These are phyloP conservation scores for Egretta garzetta DNA, from an alignment of 2,113 vertebrate species.

Conservation along the genomic window DNA sequence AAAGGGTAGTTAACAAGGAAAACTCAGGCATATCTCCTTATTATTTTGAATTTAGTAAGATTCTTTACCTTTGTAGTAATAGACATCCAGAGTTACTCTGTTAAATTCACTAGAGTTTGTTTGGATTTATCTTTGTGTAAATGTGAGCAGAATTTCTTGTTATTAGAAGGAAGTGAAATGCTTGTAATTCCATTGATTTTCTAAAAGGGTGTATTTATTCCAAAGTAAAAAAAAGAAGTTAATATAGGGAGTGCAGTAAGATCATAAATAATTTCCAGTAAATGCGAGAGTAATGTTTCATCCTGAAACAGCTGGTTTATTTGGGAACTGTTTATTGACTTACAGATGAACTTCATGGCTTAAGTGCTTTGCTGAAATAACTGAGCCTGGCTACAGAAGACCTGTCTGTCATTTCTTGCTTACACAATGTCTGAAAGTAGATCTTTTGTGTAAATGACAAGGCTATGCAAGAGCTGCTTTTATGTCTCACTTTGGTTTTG, in stretches of 20 bases:
- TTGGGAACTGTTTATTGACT: neutral
- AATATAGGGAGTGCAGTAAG: neutral
- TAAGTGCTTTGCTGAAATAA: neutral
- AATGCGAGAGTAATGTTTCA: neutral
- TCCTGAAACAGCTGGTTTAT: neutral
- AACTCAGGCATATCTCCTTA: neutral
- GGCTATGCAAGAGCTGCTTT: neutral
- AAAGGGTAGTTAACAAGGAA: neutral
- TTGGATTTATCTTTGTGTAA: neutral
- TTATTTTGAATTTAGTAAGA: neutral
- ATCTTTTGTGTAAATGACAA: neutral
- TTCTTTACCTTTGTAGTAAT: neutral
- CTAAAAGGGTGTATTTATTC: neutral
- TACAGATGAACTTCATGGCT: neutral
- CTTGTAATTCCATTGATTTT: neutral
- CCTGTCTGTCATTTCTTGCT: neutral
- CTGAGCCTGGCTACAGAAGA: neutral
- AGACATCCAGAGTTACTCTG: neutral
- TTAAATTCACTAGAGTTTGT: neutral
- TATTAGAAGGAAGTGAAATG: neutral
- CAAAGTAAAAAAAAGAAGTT: neutral
- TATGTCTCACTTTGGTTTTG: neutral
- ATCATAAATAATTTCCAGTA: neutral
- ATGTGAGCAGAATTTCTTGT: neutral
- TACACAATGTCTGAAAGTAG: neutral